Evolutionary conservation across 2,797 vertebrate genomes (phyloP), one percentile per base, ranked within the genome.

Genomic region (Malacoctenus gilli): DNA sequence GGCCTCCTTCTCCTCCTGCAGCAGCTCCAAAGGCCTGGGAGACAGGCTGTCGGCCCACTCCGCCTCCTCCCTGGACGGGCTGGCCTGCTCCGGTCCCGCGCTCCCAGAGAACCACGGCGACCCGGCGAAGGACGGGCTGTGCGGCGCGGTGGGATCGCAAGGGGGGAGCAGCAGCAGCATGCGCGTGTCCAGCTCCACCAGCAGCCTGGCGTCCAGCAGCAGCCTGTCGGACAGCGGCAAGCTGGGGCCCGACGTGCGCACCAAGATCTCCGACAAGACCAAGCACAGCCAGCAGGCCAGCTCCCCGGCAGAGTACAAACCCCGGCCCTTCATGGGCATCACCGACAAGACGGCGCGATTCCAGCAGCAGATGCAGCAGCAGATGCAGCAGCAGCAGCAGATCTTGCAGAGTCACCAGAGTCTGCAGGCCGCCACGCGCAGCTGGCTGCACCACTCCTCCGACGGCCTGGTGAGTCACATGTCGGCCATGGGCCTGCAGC

Each of bases 241-340:
- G 82, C 89, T 89, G n/a, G 94, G 93, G 11, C 92, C 94, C 0
- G 95, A 97, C 0, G 90, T 93, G 46, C 93, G 94, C 10, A 86
- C 90, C 66, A 97, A 95, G 86, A 86, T 85, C 55, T 59, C 82
- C 0, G 96, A 97, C 55, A 91, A 80, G 1, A 5, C 57, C 1
- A 93, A 74, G 78, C 91, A 90, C 52, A 80, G 12, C 68, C 93
- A 88, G 50, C 83, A 75, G 75, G 59, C 62, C 57, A 51, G 73
- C 49, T 75, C 90, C 0, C 15, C 77, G 0, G 36, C 83, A 0
- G 96, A 98, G 32, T 92, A 93, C 79, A 94, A 96, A 61, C 92
- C 93, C 15, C 91, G 97, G 60, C 97, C 97, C 0, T 99, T 99
- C 61, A 99, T 99, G 97, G 97, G 97, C 8, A 85, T 99, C 75